These are phyloP conservation scores for Phylloscopus collybita DNA, from an alignment of 2,797 vertebrate species.

Conservation along the genomic window DNA sequence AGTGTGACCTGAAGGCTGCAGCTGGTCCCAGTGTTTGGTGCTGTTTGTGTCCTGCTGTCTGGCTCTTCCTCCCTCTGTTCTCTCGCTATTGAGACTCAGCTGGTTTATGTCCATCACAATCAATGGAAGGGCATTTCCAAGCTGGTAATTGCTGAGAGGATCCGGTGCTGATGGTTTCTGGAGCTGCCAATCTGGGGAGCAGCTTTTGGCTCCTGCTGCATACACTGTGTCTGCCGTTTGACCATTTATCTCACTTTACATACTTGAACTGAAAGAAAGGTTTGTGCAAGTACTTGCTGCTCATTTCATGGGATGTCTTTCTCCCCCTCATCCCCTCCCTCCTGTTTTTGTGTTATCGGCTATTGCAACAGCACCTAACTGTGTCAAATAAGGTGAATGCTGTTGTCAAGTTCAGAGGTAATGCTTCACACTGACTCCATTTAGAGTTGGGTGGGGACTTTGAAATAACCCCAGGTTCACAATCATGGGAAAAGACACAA, in stretches of 20 bases:
- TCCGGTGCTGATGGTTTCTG: slow-evolving; percentile 71
- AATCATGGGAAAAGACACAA: not conserved
- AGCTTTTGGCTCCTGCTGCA: slow-evolving; percentile 67
- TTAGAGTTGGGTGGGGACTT: not conserved
- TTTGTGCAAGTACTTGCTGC: slow-evolving; percentile 71
- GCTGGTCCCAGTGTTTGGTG: slow-evolving; percentile 71
- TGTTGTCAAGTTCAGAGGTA: not conserved
- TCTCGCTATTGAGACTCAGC: slow-evolving; percentile 64
- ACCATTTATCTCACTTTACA: slow-evolving; percentile 72
- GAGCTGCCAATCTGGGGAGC: slow-evolving; percentile 69
- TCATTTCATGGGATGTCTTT: slow-evolving; percentile 11
- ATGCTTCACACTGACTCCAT: not conserved
- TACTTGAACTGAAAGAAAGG: slow-evolving; percentile 62
- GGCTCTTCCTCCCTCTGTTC: slow-evolving; percentile 56
- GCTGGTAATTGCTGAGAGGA: slow-evolving; percentile 73
- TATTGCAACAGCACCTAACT: slow-evolving; percentile 35
- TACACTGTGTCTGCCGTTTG: slow-evolving; percentile 63
- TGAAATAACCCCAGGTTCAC: not conserved
- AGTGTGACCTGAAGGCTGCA: slow-evolving; percentile 70
- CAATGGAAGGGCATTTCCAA: slow-evolving; percentile 75
- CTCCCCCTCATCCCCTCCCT: not conserved
- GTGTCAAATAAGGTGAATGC: slow-evolving; percentile 12
- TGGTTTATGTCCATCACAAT: slow-evolving; percentile 73
- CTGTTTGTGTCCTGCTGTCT: slow-evolving; percentile 59
- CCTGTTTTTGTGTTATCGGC: slow-evolving; percentile 15